These are phyloP conservation scores for Charaxes varanes DNA, from an alignment of 1,140 invertebrate species.

Conservation along the genomic window DNA sequence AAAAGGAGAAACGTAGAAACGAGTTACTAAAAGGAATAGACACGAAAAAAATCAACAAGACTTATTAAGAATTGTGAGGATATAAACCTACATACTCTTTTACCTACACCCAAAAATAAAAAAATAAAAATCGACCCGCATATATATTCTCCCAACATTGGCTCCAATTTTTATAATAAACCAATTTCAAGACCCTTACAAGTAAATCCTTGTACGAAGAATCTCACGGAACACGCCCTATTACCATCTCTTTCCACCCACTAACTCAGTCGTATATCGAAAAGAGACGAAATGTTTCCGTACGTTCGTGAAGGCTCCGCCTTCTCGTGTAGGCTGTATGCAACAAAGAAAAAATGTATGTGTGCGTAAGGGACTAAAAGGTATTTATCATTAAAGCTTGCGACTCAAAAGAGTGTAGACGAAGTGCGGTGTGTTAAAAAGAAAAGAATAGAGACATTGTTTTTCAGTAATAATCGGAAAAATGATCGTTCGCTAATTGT, in stretches of 20 bases:
- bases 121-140: not conserved
- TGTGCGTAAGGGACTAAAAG: constrained; percentile 9
- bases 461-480: no score
- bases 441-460: constrained; percentile 2
- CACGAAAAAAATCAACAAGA: not conserved
- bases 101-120: not conserved
- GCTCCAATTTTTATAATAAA: constrained; percentile 1
- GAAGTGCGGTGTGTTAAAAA: not conserved
- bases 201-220: not conserved
- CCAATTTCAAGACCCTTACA: constrained; percentile 9
- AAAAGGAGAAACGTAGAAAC: no score
- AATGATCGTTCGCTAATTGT: no score
- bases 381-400: constrained; percentile 9
- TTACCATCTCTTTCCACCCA: constrained; percentile 21
- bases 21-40: no score
- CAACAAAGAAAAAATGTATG: constrained; percentile 1
- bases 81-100: not conserved
- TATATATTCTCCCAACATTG: not conserved
- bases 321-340: constrained; percentile 10
- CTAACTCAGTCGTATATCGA: not conserved
- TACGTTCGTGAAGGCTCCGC: constrained; percentile 5
- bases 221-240: constrained; percentile 4
- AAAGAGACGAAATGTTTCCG: constrained; percentile 19
- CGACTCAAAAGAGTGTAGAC: constrained; percentile 6
- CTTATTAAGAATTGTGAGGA: not conserved